A percentile compares a stretch with the other conserved stretches of the same genome.
Conservation (phyloP, 2,888 invertebrate species). For the Scaptodrosophila latifasciaeformis region DNA sequence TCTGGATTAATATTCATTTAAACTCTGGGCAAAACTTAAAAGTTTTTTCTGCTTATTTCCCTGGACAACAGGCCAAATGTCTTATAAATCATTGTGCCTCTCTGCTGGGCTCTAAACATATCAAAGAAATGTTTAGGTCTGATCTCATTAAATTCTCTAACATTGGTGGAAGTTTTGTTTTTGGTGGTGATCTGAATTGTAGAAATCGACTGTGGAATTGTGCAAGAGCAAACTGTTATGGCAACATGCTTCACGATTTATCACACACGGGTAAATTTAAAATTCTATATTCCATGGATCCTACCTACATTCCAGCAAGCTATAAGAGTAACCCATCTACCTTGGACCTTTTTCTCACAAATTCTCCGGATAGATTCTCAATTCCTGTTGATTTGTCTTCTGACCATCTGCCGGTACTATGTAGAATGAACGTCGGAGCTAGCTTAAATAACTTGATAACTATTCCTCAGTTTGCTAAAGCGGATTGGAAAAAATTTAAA, state of each 20-base stretch:
- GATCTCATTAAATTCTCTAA: not conserved
- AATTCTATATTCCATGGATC: not conserved
- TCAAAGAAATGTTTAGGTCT: not conserved
- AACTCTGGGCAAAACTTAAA: too few species aligned
- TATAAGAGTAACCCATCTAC: not conserved
- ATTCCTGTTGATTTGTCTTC: not conserved
- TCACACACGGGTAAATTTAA: not conserved
- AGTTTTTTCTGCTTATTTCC: not conserved
- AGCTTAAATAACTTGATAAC: too few species aligned
- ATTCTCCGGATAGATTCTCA: not conserved
- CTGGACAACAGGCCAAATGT: too few species aligned
- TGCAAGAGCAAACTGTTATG: not conserved
- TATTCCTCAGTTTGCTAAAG: too few species aligned
- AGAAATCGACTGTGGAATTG: not conserved
- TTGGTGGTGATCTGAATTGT: not conserved
- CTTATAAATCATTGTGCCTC: too few species aligned
- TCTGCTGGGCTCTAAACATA: too few species aligned
- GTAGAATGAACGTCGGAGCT: too few species aligned
- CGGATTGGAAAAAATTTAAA: too few species aligned
- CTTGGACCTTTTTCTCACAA: not conserved
- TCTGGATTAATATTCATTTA: not conserved
- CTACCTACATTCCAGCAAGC: not conserved
- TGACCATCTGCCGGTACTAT: not conserved
- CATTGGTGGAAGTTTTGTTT: too few species aligned
- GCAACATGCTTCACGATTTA: not conserved